Base-by-base conservation (phyloP, 1,140 invertebrate species). In the Cotesia typhae region DNA sequence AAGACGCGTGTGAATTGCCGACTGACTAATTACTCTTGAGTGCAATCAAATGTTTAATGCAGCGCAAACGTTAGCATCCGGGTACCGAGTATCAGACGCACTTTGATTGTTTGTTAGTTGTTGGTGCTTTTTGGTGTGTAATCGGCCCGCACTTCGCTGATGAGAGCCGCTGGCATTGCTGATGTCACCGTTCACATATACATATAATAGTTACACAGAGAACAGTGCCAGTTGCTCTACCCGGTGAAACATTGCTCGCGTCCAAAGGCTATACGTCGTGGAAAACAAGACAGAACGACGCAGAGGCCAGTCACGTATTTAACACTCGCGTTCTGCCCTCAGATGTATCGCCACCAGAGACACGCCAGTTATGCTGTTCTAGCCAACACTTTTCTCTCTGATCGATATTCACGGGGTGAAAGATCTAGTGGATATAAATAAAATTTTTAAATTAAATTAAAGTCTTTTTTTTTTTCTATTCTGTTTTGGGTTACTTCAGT, bases 281-380 rank as follows among this genome's bases (percentile, higher is more conserved):
- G 36, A 75, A 71, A 78, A 82, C 79, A 81, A 81, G 80, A 82
- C 79, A 76, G 74, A 70, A 74, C 60, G 60, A 81, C 78, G 81
- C 79, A 80, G 77, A 77, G 81, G 80, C 76, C 78, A 82, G 74
- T 71, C 73, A 72, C 76, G 71, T 77, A 78, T 72, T 81, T 81
- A 81, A 81, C 80, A 80, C 77, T 73, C 53, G 74, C 71, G 69
- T 35, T 72, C 69, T 69, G 65, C 37, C 17, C 72, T 57, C 61
- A 68, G 63, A 70, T 64, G 67, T 63, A 55, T 59, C 41, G 10
- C 41, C 6, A 7, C 47, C 37, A 51, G 55, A 77, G 73, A 77
- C 71, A 61, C 69, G 73, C 70, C 52, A 75, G 65, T 64, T 69
- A 77, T 74, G 71, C 71, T 71, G 74, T 73, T 52, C 57, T 59